Evolutionary conservation across 1,140 invertebrate genomes (phyloP).

Genomic region (Platorchestia sp.): DNA sequence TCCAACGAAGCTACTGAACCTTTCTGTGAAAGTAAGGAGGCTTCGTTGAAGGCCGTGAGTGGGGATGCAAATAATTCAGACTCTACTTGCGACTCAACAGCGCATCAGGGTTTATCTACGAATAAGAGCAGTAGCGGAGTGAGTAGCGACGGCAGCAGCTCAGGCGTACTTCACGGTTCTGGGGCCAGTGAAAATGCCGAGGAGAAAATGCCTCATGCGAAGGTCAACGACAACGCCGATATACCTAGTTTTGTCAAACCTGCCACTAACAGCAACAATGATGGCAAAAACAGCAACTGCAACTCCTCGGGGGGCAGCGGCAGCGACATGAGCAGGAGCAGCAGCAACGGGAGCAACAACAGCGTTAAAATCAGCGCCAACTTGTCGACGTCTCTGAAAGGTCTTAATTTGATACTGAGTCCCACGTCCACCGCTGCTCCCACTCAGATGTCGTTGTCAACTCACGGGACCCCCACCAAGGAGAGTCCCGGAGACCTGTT

Average conservation of each 20-base stretch:
- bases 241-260: not conserved
- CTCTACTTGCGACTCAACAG: not conserved
- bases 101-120: not conserved
- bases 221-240: not conserved
- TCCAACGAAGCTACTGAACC: not conserved
- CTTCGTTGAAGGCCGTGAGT: not conserved
- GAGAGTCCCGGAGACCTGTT: not conserved
- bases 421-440: not conserved
- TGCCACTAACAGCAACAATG: not conserved
- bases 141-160: slow-evolving; percentile 38
- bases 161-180: slow-evolving; percentile 4
- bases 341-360: slow-evolving; percentile 31
- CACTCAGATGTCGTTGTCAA: not conserved
- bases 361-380: slow-evolving; percentile 24
- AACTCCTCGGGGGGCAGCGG: slow-evolving; percentile 12
- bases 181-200: not conserved
- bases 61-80: not conserved
- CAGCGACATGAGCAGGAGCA: slow-evolving; percentile 39
- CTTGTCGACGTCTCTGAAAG: slow-evolving; percentile 14
- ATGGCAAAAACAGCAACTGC: not conserved
- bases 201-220: not conserved
- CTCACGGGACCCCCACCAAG: slow-evolving; percentile 33
- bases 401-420: slow-evolving; percentile 14
- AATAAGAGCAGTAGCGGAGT: slow-evolving; percentile 41
- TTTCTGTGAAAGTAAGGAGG: not conserved